A percentile compares a stretch with the other conserved stretches of the same genome.
phyloP scores from a whole-genome alignment of 2,797 vertebrate species.

The Lacerta agilis region DNA sequence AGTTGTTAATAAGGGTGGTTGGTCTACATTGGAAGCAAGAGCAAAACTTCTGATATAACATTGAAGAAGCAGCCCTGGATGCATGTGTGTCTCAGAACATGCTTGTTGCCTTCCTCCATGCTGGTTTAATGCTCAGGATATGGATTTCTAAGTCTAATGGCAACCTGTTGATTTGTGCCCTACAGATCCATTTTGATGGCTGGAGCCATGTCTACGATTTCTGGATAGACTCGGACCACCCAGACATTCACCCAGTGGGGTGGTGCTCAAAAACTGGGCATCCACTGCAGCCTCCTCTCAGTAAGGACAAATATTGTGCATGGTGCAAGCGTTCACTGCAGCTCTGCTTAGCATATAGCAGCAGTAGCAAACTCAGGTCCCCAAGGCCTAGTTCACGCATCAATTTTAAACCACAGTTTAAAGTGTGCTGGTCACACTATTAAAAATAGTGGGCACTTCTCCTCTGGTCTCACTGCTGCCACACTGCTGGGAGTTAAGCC shows the following conservation, averaged over 20 bases:
- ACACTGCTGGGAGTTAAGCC: no score
- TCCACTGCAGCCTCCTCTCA: slow-evolving; percentile 89
- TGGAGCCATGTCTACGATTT: slow-evolving; percentile 96
- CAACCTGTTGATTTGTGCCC: slow-evolving; percentile 37
- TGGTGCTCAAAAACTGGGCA: slow-evolving; percentile 96
- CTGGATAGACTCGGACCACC: slow-evolving; percentile 96
- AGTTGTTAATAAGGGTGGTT: no score
- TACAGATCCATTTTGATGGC: slow-evolving; percentile 94
- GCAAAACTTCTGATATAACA: not conserved
- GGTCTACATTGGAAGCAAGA: no score
- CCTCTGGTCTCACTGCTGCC: no score
- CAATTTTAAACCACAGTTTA: no score
- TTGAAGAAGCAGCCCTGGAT: not conserved
- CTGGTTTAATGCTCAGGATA: slow-evolving; percentile 12
- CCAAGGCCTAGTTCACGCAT: no score
- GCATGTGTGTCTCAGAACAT: not conserved
- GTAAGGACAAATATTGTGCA: slow-evolving; percentile 65
- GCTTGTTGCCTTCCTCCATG: not conserved
- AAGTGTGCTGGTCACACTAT: no score
- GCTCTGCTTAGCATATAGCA: not conserved
- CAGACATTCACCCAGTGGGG: slow-evolving; percentile 93
- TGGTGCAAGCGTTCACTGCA: not conserved
- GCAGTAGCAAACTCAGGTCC: no score
- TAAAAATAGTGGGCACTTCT: no score
- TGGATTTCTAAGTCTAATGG: not conserved